These are phyloP conservation scores for Protonibea diacanthus DNA, from an alignment of 2,797 vertebrate species.

Conservation along the genomic window DNA sequence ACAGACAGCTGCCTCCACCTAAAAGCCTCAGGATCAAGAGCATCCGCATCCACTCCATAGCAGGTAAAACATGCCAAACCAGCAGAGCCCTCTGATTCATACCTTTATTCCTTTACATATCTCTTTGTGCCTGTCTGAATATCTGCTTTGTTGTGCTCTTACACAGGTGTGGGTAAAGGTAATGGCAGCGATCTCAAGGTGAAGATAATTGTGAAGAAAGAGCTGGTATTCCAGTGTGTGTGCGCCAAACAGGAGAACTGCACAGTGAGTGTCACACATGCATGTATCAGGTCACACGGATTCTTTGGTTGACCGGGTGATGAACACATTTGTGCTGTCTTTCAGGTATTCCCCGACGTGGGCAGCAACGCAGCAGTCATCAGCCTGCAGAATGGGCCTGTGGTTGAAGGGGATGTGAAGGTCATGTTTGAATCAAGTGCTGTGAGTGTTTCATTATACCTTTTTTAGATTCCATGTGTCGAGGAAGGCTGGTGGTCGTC, in stretches of 20 bases:
- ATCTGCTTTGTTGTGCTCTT: background rate
- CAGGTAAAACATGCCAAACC: conserved; percentile 81
- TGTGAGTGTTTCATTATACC: conserved; percentile 83
- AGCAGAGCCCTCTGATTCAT: fast-evolving
- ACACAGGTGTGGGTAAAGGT: conserved; percentile 91
- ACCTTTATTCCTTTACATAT: background rate
- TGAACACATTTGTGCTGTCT: background rate
- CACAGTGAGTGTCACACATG: conserved; percentile 81
- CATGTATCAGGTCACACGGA: background rate
- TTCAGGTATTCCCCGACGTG: conserved; percentile 90
- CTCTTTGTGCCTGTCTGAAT: background rate
- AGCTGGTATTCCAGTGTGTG: conserved; percentile 86
- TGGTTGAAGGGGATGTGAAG: conserved; percentile 92
- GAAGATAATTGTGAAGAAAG: conserved; percentile 87
- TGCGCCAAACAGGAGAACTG: conserved; percentile 90
- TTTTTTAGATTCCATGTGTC: background rate
- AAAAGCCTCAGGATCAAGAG: conserved; percentile 89
- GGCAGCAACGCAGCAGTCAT: conserved; percentile 89
- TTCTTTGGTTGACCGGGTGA: background rate
- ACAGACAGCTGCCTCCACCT: conserved; percentile 88
- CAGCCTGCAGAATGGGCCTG: conserved; percentile 88
- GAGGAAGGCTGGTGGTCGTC: background rate
- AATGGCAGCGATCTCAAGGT: conserved; percentile 92
- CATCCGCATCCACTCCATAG: conserved; percentile 91
- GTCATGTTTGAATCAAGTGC: conserved; percentile 92